Base-by-base conservation (phyloP, 2,113 vertebrate species). In the Cardinalis cardinalis region DNA sequence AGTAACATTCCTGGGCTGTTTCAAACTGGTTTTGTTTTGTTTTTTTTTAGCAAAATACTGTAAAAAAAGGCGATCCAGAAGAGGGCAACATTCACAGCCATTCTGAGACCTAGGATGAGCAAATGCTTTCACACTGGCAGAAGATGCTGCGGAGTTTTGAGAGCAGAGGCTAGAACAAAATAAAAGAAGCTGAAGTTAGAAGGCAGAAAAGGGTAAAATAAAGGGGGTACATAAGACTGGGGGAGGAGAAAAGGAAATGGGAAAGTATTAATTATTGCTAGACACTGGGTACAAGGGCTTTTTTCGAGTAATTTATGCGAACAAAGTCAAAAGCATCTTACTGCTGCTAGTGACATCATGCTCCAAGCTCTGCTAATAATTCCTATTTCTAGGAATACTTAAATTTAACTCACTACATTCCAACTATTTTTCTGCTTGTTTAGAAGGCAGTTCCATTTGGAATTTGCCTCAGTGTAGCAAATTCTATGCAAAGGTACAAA, bases 31-130 rank as follows among this genome's bases (percentile, higher is more conserved):
- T 59, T 59, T 21, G 4, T 4, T n/a, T 19, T 14, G 25, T 44
- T 53, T 43, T 48, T 41, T 55, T 43, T 58, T 61, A 38, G 66
- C 14, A 63, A 63, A 64, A 78, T 12, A 12, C 28, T 25, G 32
- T 16, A 44, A 19, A 69, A 82, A 25, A 56, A 23, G 23, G 23
- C 31, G n/a, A 31, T 75, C 94, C 87, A 81, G 84, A 84, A 93
- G 91, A 94, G 84, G 89, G 95, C 91, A 90, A 91, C 59, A 79
- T 89, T 90, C 51, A 69, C 84, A 87, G 40, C 29, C 14, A 3
- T 60, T 92, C 38, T 75, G 34, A 46, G 38, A 59, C 24, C 58
- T 14, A 52, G 23, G 31, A n/a, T 41, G 34, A 53, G 25, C 17
- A 60, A 51, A 34, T 36, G 48, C 44, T 86, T 84, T 72, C 24